These are phyloP conservation scores for Gobius niger DNA, from an alignment of 2,113 vertebrate species.

Conservation along the genomic window DNA sequence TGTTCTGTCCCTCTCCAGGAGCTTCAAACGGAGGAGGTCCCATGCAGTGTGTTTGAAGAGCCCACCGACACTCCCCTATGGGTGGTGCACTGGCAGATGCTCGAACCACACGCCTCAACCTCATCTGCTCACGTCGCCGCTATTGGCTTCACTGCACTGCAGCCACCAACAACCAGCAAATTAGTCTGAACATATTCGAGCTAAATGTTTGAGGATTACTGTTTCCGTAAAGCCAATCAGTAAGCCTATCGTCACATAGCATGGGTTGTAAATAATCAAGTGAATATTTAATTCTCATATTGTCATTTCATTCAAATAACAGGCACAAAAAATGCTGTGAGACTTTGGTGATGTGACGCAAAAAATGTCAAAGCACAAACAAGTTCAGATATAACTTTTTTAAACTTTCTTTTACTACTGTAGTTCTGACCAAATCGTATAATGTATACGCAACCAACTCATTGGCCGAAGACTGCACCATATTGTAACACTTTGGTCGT, in stretches of 20 bases:
- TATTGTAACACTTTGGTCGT: neutral
- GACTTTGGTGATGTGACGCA: too few relatives aligned
- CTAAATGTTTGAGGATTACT: neutral
- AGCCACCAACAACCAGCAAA: slow-evolving; percentile 21
- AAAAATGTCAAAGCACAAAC: too few relatives aligned
- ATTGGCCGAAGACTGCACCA: too few relatives aligned
- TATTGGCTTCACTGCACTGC: slow-evolving; percentile 38
- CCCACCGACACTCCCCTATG: slow-evolving; percentile 71
- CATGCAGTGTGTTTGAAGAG: slow-evolving; percentile 77
- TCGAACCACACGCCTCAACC: slow-evolving; percentile 71
- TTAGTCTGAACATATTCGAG: slow-evolving; percentile 15
- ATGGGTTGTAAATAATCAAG: too few relatives aligned
- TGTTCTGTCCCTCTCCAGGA: slow-evolving; percentile 71
- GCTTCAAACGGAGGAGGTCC: slow-evolving; percentile 76
- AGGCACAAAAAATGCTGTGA: too few relatives aligned
- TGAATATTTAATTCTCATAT: too few relatives aligned
- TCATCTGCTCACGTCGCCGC: slow-evolving; percentile 68
- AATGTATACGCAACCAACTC: too few relatives aligned
- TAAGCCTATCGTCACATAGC: too few relatives aligned
- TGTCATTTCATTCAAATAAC: too few relatives aligned
- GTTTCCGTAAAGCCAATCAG: neutral
- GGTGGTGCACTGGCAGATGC: slow-evolving; percentile 78
- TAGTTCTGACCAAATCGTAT: too few relatives aligned
- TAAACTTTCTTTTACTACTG: too few relatives aligned
- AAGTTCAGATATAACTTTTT: too few relatives aligned